Conservation (phyloP, 2,888 invertebrate species). For the Nephrotoma flavescens region DNA sequence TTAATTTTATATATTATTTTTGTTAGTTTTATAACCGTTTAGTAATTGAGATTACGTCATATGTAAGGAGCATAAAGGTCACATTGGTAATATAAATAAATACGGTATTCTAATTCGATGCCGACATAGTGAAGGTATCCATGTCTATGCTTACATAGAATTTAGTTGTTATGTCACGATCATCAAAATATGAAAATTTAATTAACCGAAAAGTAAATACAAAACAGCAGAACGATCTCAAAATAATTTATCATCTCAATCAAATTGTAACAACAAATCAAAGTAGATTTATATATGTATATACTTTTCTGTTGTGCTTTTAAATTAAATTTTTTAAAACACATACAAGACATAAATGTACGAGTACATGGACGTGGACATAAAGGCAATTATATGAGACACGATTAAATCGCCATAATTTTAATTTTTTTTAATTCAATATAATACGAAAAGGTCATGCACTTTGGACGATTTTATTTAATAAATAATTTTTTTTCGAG, state of each 20-base stretch:
- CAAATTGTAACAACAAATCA: not conserved
- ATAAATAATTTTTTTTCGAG: not conserved
- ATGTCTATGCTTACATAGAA: not conserved
- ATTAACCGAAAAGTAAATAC: not conserved
- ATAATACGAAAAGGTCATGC: not conserved
- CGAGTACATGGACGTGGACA: not conserved
- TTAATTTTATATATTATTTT: too few species aligned
- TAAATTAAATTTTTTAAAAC: not conserved
- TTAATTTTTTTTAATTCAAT: not conserved
- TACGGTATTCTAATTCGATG: not conserved
- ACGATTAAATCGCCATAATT: conserved; percentile 3
- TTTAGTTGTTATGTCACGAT: not conserved
- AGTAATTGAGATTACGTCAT: too few species aligned
- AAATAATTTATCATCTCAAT: not conserved
- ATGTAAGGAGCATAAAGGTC: not conserved
- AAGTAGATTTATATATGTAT: not conserved
- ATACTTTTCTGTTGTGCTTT: not conserved
- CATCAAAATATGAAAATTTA: not conserved
- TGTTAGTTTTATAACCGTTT: too few species aligned
- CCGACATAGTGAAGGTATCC: not conserved
- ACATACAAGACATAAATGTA: not conserved
- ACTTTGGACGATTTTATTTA: conserved; percentile 3
- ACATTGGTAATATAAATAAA: not conserved
- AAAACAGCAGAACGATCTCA: not conserved
- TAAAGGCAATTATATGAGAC: conserved; percentile 6